These are phyloP conservation scores for Xyliphius kryptos DNA, from an alignment of 2,113 vertebrate genomes.

Conservation along the genomic window DNA sequence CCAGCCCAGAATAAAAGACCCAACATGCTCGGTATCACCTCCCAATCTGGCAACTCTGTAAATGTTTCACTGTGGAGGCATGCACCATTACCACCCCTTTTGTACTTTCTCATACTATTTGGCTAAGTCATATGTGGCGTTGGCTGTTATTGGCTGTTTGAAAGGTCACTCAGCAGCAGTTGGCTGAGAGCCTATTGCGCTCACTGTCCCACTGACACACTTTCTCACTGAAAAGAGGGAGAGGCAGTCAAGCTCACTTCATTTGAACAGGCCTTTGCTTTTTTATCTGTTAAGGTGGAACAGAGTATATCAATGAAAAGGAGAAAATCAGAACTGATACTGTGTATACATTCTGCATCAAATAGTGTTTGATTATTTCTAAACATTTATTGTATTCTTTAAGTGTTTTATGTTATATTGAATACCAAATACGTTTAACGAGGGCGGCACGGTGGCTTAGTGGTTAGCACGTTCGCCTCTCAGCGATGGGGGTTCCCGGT, in stretches of 20 bases:
- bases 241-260: slow-evolving; percentile 15
- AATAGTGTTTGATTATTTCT: no score
- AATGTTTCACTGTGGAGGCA: slow-evolving; percentile 42
- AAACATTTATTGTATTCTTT: no score
- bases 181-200: slow-evolving; percentile 64
- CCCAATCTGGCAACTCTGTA: background rate
- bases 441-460: no score
- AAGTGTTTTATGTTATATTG: no score
- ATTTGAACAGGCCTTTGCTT: slow-evolving; percentile 34
- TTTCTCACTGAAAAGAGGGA: slow-evolving; percentile 61
- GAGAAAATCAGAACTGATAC: background rate
- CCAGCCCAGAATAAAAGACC: background rate
- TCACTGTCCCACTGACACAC: slow-evolving; percentile 75
- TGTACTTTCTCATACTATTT: slow-evolving; percentile 39
- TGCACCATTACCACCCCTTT: slow-evolving; percentile 44
- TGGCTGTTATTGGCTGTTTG: slow-evolving; percentile 43
- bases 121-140: slow-evolving; percentile 36
- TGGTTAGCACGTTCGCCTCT: no score
- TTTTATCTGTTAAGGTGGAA: slow-evolving; percentile 63
- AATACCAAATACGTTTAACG: no score
- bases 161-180: slow-evolving; percentile 38
- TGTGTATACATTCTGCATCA: no score
- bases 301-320: background rate
- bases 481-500: no score
- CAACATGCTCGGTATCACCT: background rate